Evolutionary conservation across 2,888 invertebrate species (phyloP), one percentile per base, ranked within the genome.

Genomic region (Cenopis cana): DNA sequence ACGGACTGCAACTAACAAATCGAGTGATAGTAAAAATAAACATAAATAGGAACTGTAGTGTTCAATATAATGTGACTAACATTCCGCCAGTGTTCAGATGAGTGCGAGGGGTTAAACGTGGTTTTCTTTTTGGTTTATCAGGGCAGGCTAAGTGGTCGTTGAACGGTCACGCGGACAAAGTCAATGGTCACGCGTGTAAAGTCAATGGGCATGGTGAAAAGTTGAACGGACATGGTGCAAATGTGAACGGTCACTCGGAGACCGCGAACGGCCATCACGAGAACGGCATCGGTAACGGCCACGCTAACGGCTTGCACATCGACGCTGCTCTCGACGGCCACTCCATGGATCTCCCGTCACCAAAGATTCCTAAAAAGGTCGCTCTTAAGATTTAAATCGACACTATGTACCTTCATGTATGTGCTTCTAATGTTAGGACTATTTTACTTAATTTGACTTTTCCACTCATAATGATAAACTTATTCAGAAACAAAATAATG

Each of bases 361-460:
- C 93, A 89, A 93, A 93, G 90, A 92, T 91, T 82, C 88, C 89
- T 83, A 93, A 84, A 78, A 85, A 91, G 81, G 88, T 91, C 77
- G 90, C 92, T 80, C 85, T 93, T 80, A 92, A 92, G 83, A 91
- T 85, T 78, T 91, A 88, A 85, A 79, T 38, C 60, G 52, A 57
- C 57, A 18, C 49, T 24, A 60, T 61, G 46, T 59, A 64, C 52
- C 56, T 49, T 62, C 18, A 29, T 41, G 41, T 64, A 50, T 41
- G 41, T 64, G 41, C 41, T 74, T 74, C 50, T 71, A 56, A 50
- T 67, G 52, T 46, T 71, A 61, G 46, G 46, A 61, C 29, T 69
- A 62, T 24, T 24, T 24, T 24, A 24, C 24, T 24, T 69, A 65
- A 46, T 67, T 71, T 66, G 36, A 55, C 46, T 67, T 65, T 89